Percentiles rank a stretch among this genome's conserved stretches.
phyloP scores from a whole-genome alignment of 2,888 invertebrate genomes.

The Leptogaster cylindrica region DNA sequence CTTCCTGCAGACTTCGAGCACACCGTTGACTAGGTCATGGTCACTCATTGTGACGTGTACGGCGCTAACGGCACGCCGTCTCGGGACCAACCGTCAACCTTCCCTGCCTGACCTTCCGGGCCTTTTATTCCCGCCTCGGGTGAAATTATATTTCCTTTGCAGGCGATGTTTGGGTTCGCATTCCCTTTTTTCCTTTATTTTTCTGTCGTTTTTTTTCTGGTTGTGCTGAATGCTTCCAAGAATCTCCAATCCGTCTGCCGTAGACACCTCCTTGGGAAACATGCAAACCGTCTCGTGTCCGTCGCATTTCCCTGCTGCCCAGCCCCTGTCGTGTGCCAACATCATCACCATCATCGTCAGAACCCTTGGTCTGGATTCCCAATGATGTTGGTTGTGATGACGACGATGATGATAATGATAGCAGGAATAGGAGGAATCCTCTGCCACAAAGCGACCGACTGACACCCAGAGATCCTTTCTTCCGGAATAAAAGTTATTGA shows the following conservation, averaged over 20 bases:
- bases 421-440: conserved; percentile 9
- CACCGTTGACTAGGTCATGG: conserved; percentile 41
- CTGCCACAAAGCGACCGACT: conserved; percentile 20
- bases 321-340: no score
- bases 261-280: conserved; percentile 20
- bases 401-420: conserved; percentile 11
- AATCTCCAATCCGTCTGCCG: conserved; percentile 5
- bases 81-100: conserved; percentile 7
- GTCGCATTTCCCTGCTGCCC: background rate
- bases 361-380: conserved; percentile 2
- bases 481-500: conserved; percentile 20
- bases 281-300: conserved; percentile 8
- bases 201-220: background rate
- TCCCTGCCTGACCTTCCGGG: conserved; percentile 21
- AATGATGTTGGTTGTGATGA: conserved; percentile 23
- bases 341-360: background rate
- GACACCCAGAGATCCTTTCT: conserved; percentile 20
- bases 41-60: conserved; percentile 32
- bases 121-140: conserved; percentile 19
- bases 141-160: conserved; percentile 27
- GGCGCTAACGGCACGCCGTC: conserved; percentile 17
- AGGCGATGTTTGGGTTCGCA: conserved; percentile 26
- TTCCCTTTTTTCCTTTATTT: conserved; percentile 5
- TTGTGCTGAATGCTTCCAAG: background rate
- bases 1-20: conserved; percentile 36